Base-by-base conservation (phyloP, 2,113 vertebrate species). In the Dromas ardeola region DNA sequence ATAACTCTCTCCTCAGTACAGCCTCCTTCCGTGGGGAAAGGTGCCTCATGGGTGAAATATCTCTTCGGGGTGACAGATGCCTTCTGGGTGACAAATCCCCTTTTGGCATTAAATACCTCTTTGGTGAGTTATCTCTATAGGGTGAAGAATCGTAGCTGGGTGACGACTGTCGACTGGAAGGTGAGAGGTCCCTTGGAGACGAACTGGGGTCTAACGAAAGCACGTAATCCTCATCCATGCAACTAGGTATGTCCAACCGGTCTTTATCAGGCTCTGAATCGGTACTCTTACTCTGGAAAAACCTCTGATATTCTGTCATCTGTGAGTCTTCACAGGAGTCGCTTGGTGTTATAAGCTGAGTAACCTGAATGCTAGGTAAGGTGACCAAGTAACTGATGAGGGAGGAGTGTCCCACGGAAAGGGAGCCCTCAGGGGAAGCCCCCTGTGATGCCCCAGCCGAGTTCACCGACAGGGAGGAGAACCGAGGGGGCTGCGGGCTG, bases 331-430 rank as follows among this genome's bases (percentile, higher is more conserved):
- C 98, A 65, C 98, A 97, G 19, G 97, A 98, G 88, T 99, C 98
- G 6, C 97, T 97, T 86, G 98, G 97, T 42, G 98, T 98, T 97
- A 99, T 96, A 79, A 99, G 99, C 32, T 98, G 98, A 27, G 99
- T 99, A 90, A 99, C 99, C 97, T 99, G 99, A 98, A 99, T 99
- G 88, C 99, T 99, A 22, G 99, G 99, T 95, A 99, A 98, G 36
- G 99, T 99, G 88, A 99, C 99, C 96, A 99, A 98, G 96, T 99
- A 99, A 94, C 99, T 99, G 69, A 99, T 99, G 90, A 99, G 96
- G 10, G 99, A 99, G 13, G 99, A 98, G 96, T 98, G 99, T 90
- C 98, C 98, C 96, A 98, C 45, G 3, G 97, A 74, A 89, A 97
- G 97, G 71, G 99, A 97, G 83, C 98, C 93, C 73, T 99, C 98